These are phyloP conservation scores for Bedellia somnulentella DNA, from an alignment of 2,888 invertebrate species.

Conservation along the genomic window DNA sequence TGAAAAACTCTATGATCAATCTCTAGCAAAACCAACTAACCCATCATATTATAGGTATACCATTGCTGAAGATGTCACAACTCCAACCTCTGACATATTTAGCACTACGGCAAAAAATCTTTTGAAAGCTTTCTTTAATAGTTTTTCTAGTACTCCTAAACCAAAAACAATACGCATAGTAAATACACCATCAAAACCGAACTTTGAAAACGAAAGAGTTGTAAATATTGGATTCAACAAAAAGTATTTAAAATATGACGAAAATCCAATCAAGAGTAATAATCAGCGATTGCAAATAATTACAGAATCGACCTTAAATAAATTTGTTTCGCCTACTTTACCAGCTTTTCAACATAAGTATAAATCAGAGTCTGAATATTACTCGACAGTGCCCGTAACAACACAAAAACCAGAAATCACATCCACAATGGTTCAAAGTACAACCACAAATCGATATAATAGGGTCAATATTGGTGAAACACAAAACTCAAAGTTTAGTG, in stretches of 20 bases:
- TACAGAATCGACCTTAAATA: slow-evolving; percentile 25
- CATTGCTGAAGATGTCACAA: no score
- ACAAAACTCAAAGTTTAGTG: slow-evolving; percentile 29
- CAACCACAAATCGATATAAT: slow-evolving; percentile 17
- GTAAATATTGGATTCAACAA: slow-evolving; percentile 42
- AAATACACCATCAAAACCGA: slow-evolving; percentile 16
- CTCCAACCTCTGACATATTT: slow-evolving; percentile 45
- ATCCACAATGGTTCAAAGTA: slow-evolving; percentile 18
- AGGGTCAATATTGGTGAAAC: slow-evolving; percentile 17
- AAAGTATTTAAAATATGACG: slow-evolving; percentile 24
- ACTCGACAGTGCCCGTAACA: slow-evolving; percentile 14
- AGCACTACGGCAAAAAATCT: slow-evolving; percentile 38
- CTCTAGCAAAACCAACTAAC: slow-evolving; percentile 17
- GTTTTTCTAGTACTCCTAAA: slow-evolving; percentile 20
- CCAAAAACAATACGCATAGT: slow-evolving; percentile 13
- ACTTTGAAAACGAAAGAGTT: slow-evolving; percentile 23
- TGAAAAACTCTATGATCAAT: slow-evolving; percentile 16
- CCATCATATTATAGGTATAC: slow-evolving; percentile 41
- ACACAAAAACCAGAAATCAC: slow-evolving; percentile 18
- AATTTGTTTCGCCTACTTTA: slow-evolving; percentile 16
- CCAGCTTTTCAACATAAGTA: slow-evolving; percentile 15
- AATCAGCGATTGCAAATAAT: slow-evolving; percentile 35
- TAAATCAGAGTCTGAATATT: slow-evolving; percentile 10
- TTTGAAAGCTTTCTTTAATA: slow-evolving; percentile 37
- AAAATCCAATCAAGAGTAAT: slow-evolving; percentile 26